Conservation (phyloP, 2,888 invertebrate species). For the Eupithecia vulgata region DNA sequence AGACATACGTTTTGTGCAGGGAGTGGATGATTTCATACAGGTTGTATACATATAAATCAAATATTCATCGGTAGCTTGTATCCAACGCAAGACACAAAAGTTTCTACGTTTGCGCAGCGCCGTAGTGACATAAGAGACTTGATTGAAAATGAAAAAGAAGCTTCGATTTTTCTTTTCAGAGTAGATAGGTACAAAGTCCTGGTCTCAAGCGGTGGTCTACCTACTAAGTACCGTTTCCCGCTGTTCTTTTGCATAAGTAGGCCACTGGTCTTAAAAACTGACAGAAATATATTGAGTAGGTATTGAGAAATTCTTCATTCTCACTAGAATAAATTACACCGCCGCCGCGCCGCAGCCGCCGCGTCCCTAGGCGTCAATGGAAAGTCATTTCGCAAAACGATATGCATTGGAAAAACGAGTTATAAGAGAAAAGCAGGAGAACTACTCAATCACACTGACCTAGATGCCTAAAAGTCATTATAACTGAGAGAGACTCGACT, state of each 20-base stretch:
- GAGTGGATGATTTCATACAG: too few relatives aligned
- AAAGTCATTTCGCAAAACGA: constrained; percentile 15
- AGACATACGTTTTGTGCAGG: too few relatives aligned
- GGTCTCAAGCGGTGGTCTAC: constrained; percentile 5
- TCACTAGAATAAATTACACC: background rate
- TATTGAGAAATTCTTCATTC: background rate
- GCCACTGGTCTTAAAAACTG: background rate
- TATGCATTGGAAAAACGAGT: constrained; percentile 18
- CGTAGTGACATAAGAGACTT: too few relatives aligned
- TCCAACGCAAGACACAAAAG: too few relatives aligned
- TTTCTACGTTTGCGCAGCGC: too few relatives aligned
- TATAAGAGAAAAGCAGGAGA: constrained; percentile 18
- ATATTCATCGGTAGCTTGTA: too few relatives aligned
- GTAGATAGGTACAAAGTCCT: too few relatives aligned
- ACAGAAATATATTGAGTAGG: background rate
- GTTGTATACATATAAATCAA: too few relatives aligned
- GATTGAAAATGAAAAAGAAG: too few relatives aligned
- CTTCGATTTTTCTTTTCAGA: too few relatives aligned
- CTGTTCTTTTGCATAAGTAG: background rate
- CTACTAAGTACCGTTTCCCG: background rate
- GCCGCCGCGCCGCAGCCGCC: background rate
- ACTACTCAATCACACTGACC: constrained; percentile 6
- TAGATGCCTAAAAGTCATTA: too few relatives aligned
- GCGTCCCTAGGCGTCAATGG: background rate
- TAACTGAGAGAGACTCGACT: background rate